Conservation (phyloP, 2,888 invertebrate genomes). For the Dasypolia templi region DNA sequence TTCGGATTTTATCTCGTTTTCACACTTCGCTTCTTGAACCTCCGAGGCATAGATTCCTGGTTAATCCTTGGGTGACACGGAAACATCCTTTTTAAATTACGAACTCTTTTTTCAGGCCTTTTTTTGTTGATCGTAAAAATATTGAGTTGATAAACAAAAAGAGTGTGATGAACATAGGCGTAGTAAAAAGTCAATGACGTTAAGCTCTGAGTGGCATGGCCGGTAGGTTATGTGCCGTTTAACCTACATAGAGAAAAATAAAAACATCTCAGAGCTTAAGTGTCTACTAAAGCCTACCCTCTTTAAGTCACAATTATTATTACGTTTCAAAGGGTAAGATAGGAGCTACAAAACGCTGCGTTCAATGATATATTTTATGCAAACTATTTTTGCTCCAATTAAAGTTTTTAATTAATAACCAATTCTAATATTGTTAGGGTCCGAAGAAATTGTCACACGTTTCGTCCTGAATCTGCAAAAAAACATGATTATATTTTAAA, state of each 20-base stretch:
- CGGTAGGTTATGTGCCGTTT: constrained; percentile 54
- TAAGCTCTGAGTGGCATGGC: constrained; percentile 38
- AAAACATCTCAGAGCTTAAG: constrained; percentile 38
- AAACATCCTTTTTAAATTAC: constrained; percentile 49
- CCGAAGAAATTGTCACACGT: constrained; percentile 7
- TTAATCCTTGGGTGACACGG: constrained; percentile 15
- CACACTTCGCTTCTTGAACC: constrained; percentile 9
- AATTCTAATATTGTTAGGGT: neutral
- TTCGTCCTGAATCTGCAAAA: constrained; percentile 10
- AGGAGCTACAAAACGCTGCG: neutral
- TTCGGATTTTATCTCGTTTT: constrained; percentile 3
- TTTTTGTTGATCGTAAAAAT: constrained; percentile 62
- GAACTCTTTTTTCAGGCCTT: constrained; percentile 34
- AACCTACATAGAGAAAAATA: constrained; percentile 54
- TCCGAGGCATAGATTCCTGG: constrained; percentile 29
- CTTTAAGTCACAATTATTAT: constrained; percentile 29
- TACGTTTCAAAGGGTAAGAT: constrained; percentile 17
- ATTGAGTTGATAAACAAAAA: constrained; percentile 61
- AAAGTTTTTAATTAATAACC: constrained; percentile 14
- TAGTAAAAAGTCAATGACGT: constrained; percentile 53
- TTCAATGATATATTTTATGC: constrained; percentile 19
- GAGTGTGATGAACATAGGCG: constrained; percentile 43
- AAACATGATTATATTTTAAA: neutral
- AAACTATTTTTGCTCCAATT: constrained; percentile 4
- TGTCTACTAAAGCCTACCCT: constrained; percentile 26